Base-by-base conservation (phyloP, 2,888 invertebrate species). In the Tanypteryx hageni region DNA sequence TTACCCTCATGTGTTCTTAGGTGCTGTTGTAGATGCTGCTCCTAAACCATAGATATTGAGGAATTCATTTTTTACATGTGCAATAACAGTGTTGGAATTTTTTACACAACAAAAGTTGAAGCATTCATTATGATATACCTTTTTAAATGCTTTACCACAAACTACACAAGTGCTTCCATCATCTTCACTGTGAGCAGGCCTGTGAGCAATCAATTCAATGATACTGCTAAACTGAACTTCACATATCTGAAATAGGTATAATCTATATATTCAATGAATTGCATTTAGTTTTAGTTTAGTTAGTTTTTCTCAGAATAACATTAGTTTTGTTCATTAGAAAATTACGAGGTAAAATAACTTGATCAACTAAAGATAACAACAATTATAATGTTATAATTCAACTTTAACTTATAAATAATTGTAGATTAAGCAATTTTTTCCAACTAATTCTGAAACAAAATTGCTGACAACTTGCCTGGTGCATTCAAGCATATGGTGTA, bases 1-100 rank as follows among this genome's bases (percentile, higher is more conserved):
- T 98, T 98, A 92, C 96, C 97, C 93, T 97, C 97, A 93, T 95
- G 95, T 2, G 95, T 95, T 94, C 95, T 95, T 93, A 95, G 93
- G 94, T 96, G 96, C 93, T 95, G 95, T 2, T 94, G 94, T 22
- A 95, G 95, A 92, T 95, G 95, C 92, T 95, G 95, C 93, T 95
- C 95, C 95, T 96, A 93, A 56, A 93, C 44, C 13, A 10, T 10
- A 27, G 76, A 76, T 44, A 76, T 64, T 18, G 0, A 27, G 22
- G 13, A 22, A 18, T 22, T 10, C 13, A 27, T 76, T 27, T 68
- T n/a, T 76, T 76, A 76, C 27, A 0, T 1, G 3, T 7, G 22
- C 7, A 68, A n/a, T 5, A 4, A 76, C 22, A 76, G 22, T 13
- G 22, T 10, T 11, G 11, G 8, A 22, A 76, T 7, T 27, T 13